These are phyloP conservation scores for Ricordea florida DNA, from an alignment of 92 coral and sea anemone species.

Conservation along the genomic window DNA sequence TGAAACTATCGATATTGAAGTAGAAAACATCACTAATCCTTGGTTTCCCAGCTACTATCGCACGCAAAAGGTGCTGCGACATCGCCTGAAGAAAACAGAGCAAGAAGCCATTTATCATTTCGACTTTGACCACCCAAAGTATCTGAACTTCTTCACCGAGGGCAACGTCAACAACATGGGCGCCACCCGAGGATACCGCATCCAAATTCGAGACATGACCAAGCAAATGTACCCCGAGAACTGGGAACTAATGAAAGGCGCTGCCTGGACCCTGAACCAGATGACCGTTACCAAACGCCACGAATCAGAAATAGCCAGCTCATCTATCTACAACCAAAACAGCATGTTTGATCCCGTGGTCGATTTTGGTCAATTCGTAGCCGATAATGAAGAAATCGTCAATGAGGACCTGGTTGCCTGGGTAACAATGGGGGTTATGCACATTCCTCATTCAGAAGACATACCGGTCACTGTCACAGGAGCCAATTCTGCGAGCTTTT, in stretches of 20 bases:
- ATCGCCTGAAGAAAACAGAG: constrained; percentile 56
- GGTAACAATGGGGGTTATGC: constrained; percentile 54
- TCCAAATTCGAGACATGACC: constrained; percentile 65
- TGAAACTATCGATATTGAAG: constrained; percentile 50
- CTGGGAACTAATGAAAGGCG: constrained; percentile 47
- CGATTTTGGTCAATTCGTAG: constrained; percentile 20
- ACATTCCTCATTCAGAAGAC: constrained; percentile 64
- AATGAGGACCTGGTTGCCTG: constrained; percentile 68
- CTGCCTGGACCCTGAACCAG: constrained; percentile 63
- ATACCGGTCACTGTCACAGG: constrained; percentile 53
- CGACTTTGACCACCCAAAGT: constrained; percentile 69
- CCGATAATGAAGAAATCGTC: constrained; percentile 41
- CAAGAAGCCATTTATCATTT: constrained; percentile 65
- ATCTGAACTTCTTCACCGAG: constrained; percentile 69
- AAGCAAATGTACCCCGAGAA: constrained; percentile 71
- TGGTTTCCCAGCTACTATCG: constrained; percentile 53
- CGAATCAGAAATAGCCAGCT: constrained; percentile 55
- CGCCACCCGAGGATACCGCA: constrained; percentile 67
- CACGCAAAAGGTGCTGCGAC: constrained; percentile 58
- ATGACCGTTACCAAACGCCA: constrained; percentile 73
- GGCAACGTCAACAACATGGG: constrained; percentile 43
- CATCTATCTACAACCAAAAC: constrained; percentile 65
- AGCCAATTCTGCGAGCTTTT: constrained; percentile 50
- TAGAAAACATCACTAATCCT: constrained; percentile 58
- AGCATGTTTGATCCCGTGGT: constrained; percentile 73